Percentiles rank a stretch among this genome's conserved stretches.
These are phyloP conservation scores for Onychorhynchus coronatus DNA, from an alignment of 2,113 vertebrate genomes.

Conservation along the genomic window DNA sequence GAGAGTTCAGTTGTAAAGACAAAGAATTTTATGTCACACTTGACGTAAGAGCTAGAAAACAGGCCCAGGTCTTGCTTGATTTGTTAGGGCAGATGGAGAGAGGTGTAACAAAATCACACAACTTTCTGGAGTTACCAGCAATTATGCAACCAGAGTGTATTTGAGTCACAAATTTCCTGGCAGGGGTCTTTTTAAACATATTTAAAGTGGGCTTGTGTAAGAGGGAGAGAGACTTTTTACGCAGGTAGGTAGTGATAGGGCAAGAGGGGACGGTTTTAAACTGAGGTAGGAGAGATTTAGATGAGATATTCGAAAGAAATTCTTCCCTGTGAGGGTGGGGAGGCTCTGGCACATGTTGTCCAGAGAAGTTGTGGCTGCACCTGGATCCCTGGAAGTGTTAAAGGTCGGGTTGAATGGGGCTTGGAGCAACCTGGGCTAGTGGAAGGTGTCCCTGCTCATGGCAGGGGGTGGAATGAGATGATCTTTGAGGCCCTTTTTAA, in stretches of 20 bases:
- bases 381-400: not conserved
- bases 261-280: not conserved
- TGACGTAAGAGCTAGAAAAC: not conserved
- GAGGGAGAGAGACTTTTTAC: not conserved
- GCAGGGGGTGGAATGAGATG: not conserved
- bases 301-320: not conserved
- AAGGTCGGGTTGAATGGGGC: not conserved
- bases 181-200: not conserved
- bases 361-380: not conserved
- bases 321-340: not conserved
- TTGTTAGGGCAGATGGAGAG: not conserved
- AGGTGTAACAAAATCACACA: not conserved
- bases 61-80: not conserved
- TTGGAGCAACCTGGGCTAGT: not conserved
- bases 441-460: not conserved
- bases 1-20: not conserved
- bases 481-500: not conserved
- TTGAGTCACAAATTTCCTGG: not conserved
- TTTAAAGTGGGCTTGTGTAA: not conserved
- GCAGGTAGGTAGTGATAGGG: not conserved
- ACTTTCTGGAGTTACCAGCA: not conserved
- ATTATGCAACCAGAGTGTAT: not conserved
- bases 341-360: not conserved
- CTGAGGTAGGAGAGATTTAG: not conserved
- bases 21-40: not conserved